These are phyloP conservation scores for Timema podura DNA, from an alignment of 2,888 invertebrate species.

Conservation along the genomic window DNA sequence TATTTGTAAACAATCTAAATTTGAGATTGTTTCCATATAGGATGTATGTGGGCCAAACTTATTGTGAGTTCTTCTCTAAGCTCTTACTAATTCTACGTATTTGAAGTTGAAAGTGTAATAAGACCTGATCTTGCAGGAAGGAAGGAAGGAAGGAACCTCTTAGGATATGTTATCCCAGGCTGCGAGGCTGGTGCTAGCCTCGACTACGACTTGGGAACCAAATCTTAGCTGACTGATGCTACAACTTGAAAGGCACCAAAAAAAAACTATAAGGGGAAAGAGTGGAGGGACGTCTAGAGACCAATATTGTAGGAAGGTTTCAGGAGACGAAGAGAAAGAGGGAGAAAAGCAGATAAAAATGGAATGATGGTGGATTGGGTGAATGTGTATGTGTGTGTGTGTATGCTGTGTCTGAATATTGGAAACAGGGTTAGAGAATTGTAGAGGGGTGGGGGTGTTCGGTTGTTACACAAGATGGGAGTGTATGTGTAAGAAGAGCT, in stretches of 20 bases:
- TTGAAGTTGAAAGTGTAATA: too few species aligned
- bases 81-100: too few species aligned
- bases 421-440: conserved; percentile 22
- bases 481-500: conserved; percentile 15
- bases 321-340: conserved; percentile 6
- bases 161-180: too few species aligned
- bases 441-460: conserved; percentile 10
- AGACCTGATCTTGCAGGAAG: too few species aligned
- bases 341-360: conserved; percentile 22
- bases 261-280: conserved; percentile 17
- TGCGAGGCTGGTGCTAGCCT: not conserved
- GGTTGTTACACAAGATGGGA: conserved; percentile 17
- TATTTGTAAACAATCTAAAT: too few species aligned
- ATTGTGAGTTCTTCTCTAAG: too few species aligned
- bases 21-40: too few species aligned
- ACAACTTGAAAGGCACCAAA: conserved; percentile 27
- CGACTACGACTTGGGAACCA: conserved; percentile 19
- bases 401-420: conserved; percentile 20
- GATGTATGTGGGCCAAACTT: too few species aligned
- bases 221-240: conserved; percentile 27
- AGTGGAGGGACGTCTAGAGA: conserved; percentile 12
- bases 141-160: too few species aligned
- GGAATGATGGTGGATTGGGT: conserved; percentile 17
- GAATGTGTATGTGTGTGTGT: conserved; percentile 11
- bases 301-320: conserved; percentile 28